Evolutionary conservation across 2,888 invertebrate species (phyloP).

Genomic region (Agonopterix heracliana): DNA sequence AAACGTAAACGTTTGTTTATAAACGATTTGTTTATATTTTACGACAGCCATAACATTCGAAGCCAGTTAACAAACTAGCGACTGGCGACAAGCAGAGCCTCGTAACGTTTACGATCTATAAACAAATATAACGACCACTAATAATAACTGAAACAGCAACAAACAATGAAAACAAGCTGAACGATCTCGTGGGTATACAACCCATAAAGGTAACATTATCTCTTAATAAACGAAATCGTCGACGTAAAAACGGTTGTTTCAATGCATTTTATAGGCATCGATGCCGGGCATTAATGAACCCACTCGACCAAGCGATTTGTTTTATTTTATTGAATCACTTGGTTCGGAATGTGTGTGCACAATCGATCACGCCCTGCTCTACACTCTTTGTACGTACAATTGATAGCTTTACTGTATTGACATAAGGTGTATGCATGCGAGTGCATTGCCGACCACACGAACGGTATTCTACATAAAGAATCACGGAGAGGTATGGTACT

Average conservation of each 20-base stretch:
- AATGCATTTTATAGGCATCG: constrained; percentile 44
- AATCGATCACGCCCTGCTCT: neutral
- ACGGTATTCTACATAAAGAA: no score
- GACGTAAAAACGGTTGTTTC: constrained; percentile 60
- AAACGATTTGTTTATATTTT: constrained; percentile 64
- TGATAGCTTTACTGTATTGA: neutral
- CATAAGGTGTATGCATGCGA: no score
- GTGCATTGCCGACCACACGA: no score
- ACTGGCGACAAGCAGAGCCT: constrained; percentile 64
- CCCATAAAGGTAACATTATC: constrained; percentile 73
- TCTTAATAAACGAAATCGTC: constrained; percentile 68
- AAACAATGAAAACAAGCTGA: constrained; percentile 68
- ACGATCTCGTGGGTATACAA: constrained; percentile 50
- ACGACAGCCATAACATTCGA: constrained; percentile 56
- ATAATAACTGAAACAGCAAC: constrained; percentile 73
- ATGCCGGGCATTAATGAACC: constrained; percentile 46
- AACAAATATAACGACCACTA: constrained; percentile 71
- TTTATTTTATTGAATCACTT: constrained; percentile 27
- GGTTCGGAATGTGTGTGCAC: neutral
- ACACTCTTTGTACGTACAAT: neutral
- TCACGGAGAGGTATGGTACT: no score
- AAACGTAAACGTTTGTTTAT: constrained; percentile 45
- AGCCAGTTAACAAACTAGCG: constrained; percentile 64
- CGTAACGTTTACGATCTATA: constrained; percentile 70
- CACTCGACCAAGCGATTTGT: constrained; percentile 33